Conservation (phyloP, 2,888 invertebrate species). For the Tetropium fuscum region DNA sequence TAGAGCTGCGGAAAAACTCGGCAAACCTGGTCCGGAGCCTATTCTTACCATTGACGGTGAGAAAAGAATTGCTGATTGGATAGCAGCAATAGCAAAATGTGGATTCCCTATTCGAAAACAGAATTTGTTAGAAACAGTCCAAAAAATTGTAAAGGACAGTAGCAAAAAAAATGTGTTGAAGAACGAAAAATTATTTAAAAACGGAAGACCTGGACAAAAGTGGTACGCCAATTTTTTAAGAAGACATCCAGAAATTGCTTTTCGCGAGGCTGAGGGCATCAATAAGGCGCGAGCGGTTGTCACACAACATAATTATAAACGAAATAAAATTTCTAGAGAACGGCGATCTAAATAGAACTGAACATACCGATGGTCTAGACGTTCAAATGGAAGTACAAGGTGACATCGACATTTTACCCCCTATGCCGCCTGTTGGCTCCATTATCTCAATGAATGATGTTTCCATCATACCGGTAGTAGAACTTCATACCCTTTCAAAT, state of each 20-base stretch:
- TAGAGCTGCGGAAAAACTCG: not conserved
- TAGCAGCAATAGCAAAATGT: constrained; percentile 48
- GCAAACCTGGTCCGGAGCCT: constrained; percentile 1
- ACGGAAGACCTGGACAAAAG: constrained; percentile 17
- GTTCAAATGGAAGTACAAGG: no score
- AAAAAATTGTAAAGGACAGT: constrained; percentile 39
- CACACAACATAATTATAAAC: no score
- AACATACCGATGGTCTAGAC: no score
- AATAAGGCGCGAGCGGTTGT: constrained; percentile 50
- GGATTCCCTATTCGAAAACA: constrained; percentile 52
- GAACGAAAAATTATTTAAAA: not conserved
- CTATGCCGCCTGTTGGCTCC: not conserved
- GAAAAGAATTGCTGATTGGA: constrained; percentile 48
- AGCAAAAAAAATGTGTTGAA: constrained; percentile 1
- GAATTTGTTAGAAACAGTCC: constrained; percentile 47
- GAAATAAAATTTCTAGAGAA: no score
- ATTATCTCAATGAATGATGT: not conserved
- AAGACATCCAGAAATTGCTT: constrained; percentile 39
- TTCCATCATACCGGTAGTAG: not conserved
- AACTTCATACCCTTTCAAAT: not conserved
- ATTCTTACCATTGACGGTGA: constrained; percentile 35
- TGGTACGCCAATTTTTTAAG: constrained; percentile 31
- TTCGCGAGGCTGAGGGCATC: constrained; percentile 48
- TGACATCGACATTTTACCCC: no score
- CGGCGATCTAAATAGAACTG: no score